A percentile compares a stretch with the other conserved stretches of the same genome.
These are phyloP conservation scores for Muscicapa striata DNA, from an alignment of 2,797 vertebrate species.

Conservation along the genomic window DNA sequence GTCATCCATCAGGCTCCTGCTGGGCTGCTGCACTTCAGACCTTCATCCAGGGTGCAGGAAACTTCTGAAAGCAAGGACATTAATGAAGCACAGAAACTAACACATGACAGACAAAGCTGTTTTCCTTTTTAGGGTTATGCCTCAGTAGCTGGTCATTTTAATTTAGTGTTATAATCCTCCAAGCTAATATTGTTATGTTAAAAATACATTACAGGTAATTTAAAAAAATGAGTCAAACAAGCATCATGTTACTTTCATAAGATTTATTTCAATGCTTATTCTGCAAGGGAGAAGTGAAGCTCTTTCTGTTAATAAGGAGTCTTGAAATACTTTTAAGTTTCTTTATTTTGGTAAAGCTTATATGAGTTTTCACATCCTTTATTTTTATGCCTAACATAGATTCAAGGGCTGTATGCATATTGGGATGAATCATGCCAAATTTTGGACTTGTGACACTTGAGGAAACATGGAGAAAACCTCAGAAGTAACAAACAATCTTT, in stretches of 20 bases:
- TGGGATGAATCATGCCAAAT: neutral
- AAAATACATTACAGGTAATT: neutral
- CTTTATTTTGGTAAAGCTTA: neutral
- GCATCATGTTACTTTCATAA: neutral
- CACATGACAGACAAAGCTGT: neutral
- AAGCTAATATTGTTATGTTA: neutral
- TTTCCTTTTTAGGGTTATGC: constrained; percentile 5
- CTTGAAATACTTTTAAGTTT: neutral
- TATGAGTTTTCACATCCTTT: neutral
- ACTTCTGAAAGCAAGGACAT: neutral
- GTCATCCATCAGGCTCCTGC: constrained; percentile 58
- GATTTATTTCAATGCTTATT: neutral
- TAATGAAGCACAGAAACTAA: neutral
- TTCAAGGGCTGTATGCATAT: neutral
- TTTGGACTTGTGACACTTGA: neutral
- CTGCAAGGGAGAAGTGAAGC: neutral
- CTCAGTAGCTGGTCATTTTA: neutral
- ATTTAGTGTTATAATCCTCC: neutral
- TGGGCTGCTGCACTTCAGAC: neutral
- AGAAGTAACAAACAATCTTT: neutral
- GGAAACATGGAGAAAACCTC: neutral
- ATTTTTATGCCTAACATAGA: neutral
- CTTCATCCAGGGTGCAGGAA: neutral
- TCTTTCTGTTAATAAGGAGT: neutral
- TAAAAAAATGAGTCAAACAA: neutral